Evolutionary conservation across 2,113 vertebrate species (phyloP).

Genomic region (Burhinus bistriatus): DNA sequence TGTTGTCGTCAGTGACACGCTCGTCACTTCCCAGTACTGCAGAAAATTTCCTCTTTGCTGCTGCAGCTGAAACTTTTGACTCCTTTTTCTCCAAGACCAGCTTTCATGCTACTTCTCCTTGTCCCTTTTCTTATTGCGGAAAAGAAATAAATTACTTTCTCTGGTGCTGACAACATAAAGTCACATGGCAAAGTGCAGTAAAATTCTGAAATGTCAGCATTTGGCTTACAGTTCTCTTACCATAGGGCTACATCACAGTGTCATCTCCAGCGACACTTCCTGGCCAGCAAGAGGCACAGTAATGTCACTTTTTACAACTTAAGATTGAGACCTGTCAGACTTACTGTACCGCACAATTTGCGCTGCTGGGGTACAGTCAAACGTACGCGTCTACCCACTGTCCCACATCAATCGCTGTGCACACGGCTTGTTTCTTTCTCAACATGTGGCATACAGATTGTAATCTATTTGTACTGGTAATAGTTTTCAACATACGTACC

Average conservation of each 20-base stretch:
- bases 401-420: rapidly evolving
- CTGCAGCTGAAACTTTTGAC: neutral
- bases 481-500: rapidly evolving
- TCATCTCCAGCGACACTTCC: neutral
- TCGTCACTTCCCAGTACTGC: neutral
- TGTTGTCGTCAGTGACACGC: neutral
- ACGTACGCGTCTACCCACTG: rapidly evolving
- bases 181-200: neutral
- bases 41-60: neutral
- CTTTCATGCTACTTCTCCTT: neutral
- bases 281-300: neutral
- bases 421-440: neutral
- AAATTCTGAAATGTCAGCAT: neutral
- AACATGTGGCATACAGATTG: rapidly evolving
- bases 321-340: neutral
- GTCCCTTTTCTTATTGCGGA: neutral
- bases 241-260: neutral
- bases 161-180: rapidly evolving
- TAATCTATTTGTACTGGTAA: neutral
- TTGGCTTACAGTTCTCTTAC: neutral
- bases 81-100: neutral
- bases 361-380: neutral
- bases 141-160: neutral
- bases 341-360: neutral
- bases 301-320: rapidly evolving